phyloP scores from a whole-genome alignment of 2,888 invertebrate species.

The Villa cingulata region DNA sequence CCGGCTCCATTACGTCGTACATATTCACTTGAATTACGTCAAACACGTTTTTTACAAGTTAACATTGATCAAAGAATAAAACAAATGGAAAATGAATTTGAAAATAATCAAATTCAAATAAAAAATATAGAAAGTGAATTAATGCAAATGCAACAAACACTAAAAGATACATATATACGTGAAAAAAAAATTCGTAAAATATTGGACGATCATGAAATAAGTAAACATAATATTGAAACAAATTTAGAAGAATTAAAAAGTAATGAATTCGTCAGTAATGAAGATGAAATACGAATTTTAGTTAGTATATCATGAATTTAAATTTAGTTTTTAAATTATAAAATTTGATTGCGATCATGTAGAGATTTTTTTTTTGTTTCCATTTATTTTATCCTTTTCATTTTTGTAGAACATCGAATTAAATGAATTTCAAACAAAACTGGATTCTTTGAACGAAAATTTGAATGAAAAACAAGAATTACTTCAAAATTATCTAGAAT shows the following conservation, averaged over 20 bases:
- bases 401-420: conserved; percentile 34
- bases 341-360: neutral
- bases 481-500: conserved; percentile 30
- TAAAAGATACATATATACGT: conserved; percentile 14
- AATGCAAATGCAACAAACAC: conserved; percentile 12
- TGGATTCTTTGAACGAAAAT: conserved; percentile 14
- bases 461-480: conserved; percentile 27
- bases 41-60: conserved; percentile 49
- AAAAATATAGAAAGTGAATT: conserved; percentile 13
- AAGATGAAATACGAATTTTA: conserved; percentile 26
- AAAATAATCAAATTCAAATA: conserved; percentile 7
- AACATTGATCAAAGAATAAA: conserved; percentile 48
- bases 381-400: conserved; percentile 3
- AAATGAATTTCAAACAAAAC: conserved; percentile 25
- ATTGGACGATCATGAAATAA: conserved; percentile 17
- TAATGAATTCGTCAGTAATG: conserved; percentile 26
- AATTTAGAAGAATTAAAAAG: conserved; percentile 26
- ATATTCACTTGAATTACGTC: conserved; percentile 47
- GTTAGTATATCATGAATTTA: conserved; percentile 16
- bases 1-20: conserved; percentile 66
- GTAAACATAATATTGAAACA: conserved; percentile 16
- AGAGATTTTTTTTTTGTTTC: too few species aligned
- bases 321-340: neutral
- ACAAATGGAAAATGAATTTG: conserved; percentile 16
- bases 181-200: conserved; percentile 15